Conservation (phyloP, 2,797 vertebrate species). For the Triplophysa bombifrons region DNA sequence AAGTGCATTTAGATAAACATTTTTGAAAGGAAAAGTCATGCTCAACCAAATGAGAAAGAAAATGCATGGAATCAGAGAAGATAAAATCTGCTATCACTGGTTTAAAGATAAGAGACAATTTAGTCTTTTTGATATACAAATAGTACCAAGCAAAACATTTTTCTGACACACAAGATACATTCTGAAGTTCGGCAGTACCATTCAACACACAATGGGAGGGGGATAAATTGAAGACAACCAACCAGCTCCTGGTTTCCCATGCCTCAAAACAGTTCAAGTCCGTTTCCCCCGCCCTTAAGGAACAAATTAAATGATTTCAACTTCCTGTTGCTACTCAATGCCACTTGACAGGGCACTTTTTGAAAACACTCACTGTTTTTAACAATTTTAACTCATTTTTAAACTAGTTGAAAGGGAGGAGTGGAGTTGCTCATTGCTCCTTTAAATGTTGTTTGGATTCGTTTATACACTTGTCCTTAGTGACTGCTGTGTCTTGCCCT, state of each 20-base stretch:
- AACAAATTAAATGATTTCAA: no score
- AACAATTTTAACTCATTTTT: background rate
- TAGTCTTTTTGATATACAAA: no score
- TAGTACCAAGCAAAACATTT: background rate
- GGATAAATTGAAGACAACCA: no score
- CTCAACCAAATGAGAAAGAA: no score
- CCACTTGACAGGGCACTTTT: no score
- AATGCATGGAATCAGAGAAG: background rate
- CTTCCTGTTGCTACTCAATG: no score
- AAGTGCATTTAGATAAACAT: no score
- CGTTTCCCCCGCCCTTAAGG: no score
- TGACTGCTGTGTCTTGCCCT: background rate
- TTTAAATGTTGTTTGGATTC: background rate
- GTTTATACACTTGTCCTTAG: background rate
- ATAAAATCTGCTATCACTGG: background rate
- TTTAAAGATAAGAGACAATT: background rate
- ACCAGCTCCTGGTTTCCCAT: no score
- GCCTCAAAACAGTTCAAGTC: no score
- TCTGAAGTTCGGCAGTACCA: background rate
- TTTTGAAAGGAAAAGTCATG: background rate
- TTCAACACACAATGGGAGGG: no score
- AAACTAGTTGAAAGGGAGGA: no score
- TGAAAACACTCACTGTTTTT: background rate
- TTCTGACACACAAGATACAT: background rate
- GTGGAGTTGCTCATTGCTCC: background rate